Evolutionary conservation across 2,113 vertebrate genomes (phyloP).

Genomic region (Phyllopteryx taeniolatus): DNA sequence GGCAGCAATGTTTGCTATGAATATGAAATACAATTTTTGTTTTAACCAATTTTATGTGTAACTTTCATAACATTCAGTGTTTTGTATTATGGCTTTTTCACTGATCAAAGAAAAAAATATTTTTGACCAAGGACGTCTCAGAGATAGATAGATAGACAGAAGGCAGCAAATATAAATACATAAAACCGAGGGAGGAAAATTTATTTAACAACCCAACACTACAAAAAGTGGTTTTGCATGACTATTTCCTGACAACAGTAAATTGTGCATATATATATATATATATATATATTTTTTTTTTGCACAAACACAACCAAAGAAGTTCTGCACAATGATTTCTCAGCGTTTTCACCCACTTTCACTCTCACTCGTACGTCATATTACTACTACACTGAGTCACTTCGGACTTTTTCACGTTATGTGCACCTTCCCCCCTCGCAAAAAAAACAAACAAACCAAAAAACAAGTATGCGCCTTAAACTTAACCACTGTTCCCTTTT

Average conservation of each 20-base stretch:
- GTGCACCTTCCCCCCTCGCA: neutral
- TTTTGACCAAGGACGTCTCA: too few species aligned
- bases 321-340: neutral
- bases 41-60: neutral
- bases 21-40: neutral
- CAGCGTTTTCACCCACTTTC: neutral
- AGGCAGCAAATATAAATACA: neutral
- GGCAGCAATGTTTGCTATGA: too few species aligned
- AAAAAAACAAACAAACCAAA: too few species aligned
- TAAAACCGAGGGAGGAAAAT: neutral
- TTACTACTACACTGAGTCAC: neutral
- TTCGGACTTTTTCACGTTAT: neutral
- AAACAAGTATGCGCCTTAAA: neutral
- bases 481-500: neutral
- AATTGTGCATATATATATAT: neutral
- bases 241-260: neutral
- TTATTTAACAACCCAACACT: neutral
- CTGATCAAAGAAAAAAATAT: too few species aligned
- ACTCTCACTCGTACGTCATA: neutral
- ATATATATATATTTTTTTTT: too few species aligned
- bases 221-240: neutral
- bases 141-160: too few species aligned
- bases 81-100: too few species aligned
- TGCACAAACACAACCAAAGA: neutral
- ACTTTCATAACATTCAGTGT: too few species aligned